Base-by-base conservation (phyloP, 35 echinoderm and acorn worm species). In the Ophiothrix spiculata region DNA sequence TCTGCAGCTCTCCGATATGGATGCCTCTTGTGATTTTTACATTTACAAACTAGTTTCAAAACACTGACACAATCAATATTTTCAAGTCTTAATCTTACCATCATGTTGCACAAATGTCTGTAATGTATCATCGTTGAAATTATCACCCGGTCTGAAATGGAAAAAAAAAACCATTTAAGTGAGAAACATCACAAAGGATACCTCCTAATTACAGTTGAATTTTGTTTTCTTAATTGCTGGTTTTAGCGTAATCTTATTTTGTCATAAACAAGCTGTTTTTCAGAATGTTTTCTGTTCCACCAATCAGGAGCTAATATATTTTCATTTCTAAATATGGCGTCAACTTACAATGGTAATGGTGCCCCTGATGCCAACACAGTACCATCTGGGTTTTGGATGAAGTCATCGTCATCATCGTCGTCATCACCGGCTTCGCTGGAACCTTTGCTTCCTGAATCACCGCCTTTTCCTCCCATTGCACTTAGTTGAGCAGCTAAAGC, bases 61-160 rank as follows among this genome's bases (percentile, higher is more conserved):
- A n/a, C n/a, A n/a, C n/a, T n/a, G n/a, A n/a, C n/a, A n/a, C n/a
- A n/a, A n/a, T n/a, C n/a, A n/a, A n/a, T n/a, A n/a, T n/a, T n/a
- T n/a, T n/a, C n/a, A n/a, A n/a, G n/a, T n/a, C n/a, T n/a, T n/a
- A n/a, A n/a, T 42, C 91, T 93, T 83, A 93, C 91, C 95, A 77
- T 92, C 90, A 88, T 97, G 92, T 15, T 90, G 80, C 38, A 97
- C 88, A 91, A 97, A 97, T 34, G 95, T 97, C 84, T 93, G 83
- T 80, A 97, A 81, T 32, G 91, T 97, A 46, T 97, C 95, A 36
- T 46, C 83, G 21, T 88, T 83, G 79, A 88, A 91, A 23, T 23
- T 36, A 37, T 74, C 37, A 14, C 81, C 85, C 40, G 91, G 91
- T 80, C 94, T 97, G 85, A 60, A 25, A 49, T 63, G 40, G 0